Percentiles rank a stretch among this genome's conserved stretches.
Conservation (phyloP, 2,797 vertebrate genomes). For the Moxostoma hubbsi region DNA sequence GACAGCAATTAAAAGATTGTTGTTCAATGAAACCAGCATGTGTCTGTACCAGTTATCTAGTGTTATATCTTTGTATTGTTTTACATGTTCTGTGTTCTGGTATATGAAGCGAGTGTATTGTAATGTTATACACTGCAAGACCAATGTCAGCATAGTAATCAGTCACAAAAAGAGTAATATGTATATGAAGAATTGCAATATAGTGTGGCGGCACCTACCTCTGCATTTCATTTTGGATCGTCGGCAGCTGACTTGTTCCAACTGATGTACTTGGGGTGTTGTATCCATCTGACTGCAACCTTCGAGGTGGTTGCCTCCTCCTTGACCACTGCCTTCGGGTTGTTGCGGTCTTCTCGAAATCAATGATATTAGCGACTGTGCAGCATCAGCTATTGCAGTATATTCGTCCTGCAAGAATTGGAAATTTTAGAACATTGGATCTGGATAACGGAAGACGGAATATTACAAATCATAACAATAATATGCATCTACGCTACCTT, state of each 20-base stretch:
- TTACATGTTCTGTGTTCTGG: not conserved
- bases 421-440: not conserved
- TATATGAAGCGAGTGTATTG: slow-evolving; percentile 2
- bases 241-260: not conserved
- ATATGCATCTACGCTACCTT: not conserved
- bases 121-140: slow-evolving; percentile 2
- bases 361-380: slow-evolving; percentile 2
- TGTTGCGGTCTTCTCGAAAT: slow-evolving; percentile 5
- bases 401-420: slow-evolving; percentile 7
- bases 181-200: no score
- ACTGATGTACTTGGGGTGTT: not conserved
- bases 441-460: not conserved
- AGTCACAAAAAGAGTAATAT: not conserved
- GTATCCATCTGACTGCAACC: slow-evolving; percentile 1
- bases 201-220: slow-evolving; percentile 2
- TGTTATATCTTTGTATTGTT: not conserved
- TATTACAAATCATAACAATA: slow-evolving; percentile 1
- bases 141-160: not conserved
- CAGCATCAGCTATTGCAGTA: slow-evolving; percentile 8
- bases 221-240: slow-evolving; percentile 1
- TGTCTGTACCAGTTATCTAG: slow-evolving; percentile 3
- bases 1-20: slow-evolving; percentile 1
- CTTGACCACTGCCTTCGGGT: not conserved
- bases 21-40: slow-evolving; percentile 4
- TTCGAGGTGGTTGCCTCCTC: slow-evolving; percentile 6